These are phyloP conservation scores for Steinernema scapterisci DNA, from an alignment of 2,888 invertebrate genomes.

Conservation along the genomic window DNA sequence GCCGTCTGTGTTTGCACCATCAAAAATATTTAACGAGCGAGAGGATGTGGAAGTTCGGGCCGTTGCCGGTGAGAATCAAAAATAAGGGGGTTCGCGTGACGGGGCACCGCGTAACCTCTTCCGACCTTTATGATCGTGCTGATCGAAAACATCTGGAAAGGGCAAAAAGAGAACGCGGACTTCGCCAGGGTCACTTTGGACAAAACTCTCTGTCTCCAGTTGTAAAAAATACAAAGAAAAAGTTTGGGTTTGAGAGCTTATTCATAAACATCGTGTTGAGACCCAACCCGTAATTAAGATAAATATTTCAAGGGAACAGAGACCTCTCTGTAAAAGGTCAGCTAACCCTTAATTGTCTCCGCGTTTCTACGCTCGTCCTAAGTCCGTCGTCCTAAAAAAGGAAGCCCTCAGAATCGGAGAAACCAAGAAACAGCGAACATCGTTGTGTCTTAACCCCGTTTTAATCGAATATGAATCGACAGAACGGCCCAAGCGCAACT, in stretches of 20 bases:
- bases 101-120: constrained; percentile 10
- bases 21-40: constrained; percentile 22
- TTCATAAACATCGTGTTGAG: no score
- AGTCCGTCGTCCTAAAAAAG: not conserved
- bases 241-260: no score
- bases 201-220: no score
- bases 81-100: constrained; percentile 7
- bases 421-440: not conserved
- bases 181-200: no score
- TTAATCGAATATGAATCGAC: constrained; percentile 31
- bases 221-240: no score
- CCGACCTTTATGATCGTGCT: constrained; percentile 16
- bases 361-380: no score
- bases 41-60: not conserved
- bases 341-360: no score
- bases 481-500: not conserved
- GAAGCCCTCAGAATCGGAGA: not conserved
- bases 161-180: not conserved
- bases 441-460: not conserved
- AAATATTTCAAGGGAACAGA: no score
- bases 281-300: no score
- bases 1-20: not conserved
- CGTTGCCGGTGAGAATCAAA: not conserved
- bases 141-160: constrained; percentile 30
- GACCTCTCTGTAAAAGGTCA: no score